Conservation (phyloP, 2,113 vertebrate genomes). For the Chunga burmeisteri region DNA sequence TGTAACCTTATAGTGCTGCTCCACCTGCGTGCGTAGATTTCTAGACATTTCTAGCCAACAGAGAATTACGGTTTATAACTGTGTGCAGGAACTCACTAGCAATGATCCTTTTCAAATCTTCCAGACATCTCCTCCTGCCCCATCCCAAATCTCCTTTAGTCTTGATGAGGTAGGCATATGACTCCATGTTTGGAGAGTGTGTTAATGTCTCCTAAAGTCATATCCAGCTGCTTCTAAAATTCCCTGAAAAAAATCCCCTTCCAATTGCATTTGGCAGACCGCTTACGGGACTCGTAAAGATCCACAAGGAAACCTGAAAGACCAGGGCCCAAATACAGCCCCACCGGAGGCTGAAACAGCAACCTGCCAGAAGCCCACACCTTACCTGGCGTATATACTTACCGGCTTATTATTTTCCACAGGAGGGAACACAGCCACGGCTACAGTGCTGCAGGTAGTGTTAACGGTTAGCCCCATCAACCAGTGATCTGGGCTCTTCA, state of each 20-base stretch:
- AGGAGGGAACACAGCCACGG: neutral
- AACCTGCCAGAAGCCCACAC: neutral
- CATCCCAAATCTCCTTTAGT: neutral
- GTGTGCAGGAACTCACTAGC: neutral
- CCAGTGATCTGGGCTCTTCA: neutral
- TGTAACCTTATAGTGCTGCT: neutral
- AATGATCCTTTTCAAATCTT: neutral
- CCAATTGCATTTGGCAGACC: neutral
- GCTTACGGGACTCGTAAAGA: neutral
- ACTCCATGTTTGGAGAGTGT: neutral
- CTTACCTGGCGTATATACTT: neutral
- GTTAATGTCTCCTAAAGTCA: neutral
- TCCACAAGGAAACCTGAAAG: neutral
- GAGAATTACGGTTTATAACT: neutral
- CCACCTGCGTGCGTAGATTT: neutral
- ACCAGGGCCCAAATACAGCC: neutral
- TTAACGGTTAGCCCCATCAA: neutral
- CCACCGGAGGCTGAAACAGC: neutral
- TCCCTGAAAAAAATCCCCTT: neutral
- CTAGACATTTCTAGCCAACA: neutral
- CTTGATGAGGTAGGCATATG: neutral
- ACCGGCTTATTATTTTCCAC: neutral
- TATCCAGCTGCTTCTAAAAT: neutral
- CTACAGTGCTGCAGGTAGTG: fast-evolving
- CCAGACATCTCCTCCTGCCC: neutral